Evolutionary conservation across 2,113 vertebrate genomes (phyloP), one percentile per base, ranked within the genome.

Genomic region (Crotophaga sulcirostris): DNA sequence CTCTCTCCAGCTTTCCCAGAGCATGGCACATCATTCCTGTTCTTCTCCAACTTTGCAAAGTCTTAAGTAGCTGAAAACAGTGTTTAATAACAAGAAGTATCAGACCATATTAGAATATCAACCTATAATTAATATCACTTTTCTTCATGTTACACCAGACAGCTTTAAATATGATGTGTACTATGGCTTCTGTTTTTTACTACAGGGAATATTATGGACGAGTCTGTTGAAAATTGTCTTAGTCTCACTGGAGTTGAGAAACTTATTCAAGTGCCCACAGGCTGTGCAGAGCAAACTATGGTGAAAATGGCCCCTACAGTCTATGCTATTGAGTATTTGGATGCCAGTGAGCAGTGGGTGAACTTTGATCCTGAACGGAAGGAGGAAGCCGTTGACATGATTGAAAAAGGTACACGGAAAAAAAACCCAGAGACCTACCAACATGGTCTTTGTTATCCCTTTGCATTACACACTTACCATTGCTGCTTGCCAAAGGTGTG

Each of bases 211-310:
- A 66, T 96, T n/a, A 96, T 97, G 78, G 49, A 45, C 2, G 85
- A 97, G 24, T 40, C 95, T 45, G 96, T 93, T 15, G 89, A 47
- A 42, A 98, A 96, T 26, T 97, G 98, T 29, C 98, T 99, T 38
- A 97, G 96, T 38, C 96, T 97, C 34, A 59, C 84, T 0, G 98
- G 90, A 25, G 96, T 98, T 77, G 69, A 88, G 34, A 16, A n/a
- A 6, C 93, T 99, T 79, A 98, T 98, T 13, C 20, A 6, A 14
- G 80, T 98, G 36, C 98, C 98, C 16, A 14, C 0, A 5, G 98
- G 98, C 33, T 99, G 98, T 79, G 97, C 97, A 59, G 98, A 99
- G 78, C 98, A 99, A 91, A 99, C 98, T 0, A 98, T 97, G 97
- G 73, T 87, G 33, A 21, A 4, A 23, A 96, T 99, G 94, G 96